Conservation (phyloP, 2,113 vertebrate genomes). For the Podocnemis expansa region DNA sequence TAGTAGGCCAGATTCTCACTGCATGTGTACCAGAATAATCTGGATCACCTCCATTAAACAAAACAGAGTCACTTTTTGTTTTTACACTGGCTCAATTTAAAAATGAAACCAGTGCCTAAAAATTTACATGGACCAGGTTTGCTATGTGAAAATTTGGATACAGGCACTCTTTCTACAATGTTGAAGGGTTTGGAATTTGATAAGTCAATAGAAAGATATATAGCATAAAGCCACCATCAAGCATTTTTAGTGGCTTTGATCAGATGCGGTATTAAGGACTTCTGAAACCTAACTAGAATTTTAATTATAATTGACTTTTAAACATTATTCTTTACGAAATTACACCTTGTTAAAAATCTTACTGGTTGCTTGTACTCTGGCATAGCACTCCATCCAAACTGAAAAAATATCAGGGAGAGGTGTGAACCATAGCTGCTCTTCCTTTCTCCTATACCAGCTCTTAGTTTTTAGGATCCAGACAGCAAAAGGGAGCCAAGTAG, state of each 20-base stretch:
- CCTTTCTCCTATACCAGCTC: not conserved
- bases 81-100: not conserved
- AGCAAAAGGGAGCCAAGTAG: not conserved
- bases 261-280: not conserved
- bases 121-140: not conserved
- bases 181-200: not conserved
- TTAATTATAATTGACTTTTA: constrained; percentile 2
- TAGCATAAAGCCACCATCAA: not conserved
- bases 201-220: not conserved
- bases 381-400: not conserved
- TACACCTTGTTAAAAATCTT: constrained; percentile 1
- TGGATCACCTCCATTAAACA: not conserved
- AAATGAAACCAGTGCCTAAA: too few relatives aligned
- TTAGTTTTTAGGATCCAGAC: not conserved
- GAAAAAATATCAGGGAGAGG: not conserved
- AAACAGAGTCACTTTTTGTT: not conserved
- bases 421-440: not conserved
- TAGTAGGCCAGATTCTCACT: not conserved
- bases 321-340: not conserved
- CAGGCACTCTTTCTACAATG: not conserved
- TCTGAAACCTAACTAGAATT: not conserved
- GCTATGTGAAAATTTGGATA: not conserved
- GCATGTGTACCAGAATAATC: not conserved
- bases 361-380: not conserved
- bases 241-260: not conserved